Evolutionary conservation across 2,797 vertebrate species (phyloP).

Genomic region (Nannoperca obscura): DNA sequence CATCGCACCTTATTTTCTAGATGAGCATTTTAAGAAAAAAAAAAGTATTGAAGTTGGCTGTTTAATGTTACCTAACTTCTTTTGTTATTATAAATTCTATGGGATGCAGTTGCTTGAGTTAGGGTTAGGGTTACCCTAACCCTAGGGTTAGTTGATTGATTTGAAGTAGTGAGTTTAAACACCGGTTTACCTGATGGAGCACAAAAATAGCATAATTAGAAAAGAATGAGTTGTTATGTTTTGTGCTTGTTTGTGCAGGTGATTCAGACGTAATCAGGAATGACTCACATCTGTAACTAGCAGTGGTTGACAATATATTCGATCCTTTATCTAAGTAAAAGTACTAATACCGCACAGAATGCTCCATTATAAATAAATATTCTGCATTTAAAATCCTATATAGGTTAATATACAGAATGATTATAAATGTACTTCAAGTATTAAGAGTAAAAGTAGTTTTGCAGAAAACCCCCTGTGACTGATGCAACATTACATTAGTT

Average conservation of each 20-base stretch:
- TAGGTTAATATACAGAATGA: not conserved
- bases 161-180: not conserved
- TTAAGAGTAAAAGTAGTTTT: not conserved
- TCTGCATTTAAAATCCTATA: not conserved
- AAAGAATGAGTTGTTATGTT: not conserved
- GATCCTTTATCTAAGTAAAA: not conserved
- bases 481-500: not conserved
- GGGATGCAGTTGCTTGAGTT: not conserved
- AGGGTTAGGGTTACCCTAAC: too few relatives aligned
- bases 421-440: not conserved
- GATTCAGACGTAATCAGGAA: not conserved
- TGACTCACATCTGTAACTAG: not conserved
- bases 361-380: not conserved
- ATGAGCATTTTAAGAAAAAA: not conserved
- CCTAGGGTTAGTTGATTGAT: too few relatives aligned
- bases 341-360: not conserved
- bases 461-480: not conserved
- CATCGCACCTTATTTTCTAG: not conserved
- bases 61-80: not conserved
- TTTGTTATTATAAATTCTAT: not conserved
- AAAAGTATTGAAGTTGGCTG: not conserved
- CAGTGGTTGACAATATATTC: not conserved
- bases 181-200: too few relatives aligned
- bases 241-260: not conserved
- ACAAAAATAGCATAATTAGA: not conserved